Percentiles rank a stretch among this genome's conserved stretches.
phyloP scores from a whole-genome alignment of 2,797 vertebrate genomes.

The Centropyge bicolor region DNA sequence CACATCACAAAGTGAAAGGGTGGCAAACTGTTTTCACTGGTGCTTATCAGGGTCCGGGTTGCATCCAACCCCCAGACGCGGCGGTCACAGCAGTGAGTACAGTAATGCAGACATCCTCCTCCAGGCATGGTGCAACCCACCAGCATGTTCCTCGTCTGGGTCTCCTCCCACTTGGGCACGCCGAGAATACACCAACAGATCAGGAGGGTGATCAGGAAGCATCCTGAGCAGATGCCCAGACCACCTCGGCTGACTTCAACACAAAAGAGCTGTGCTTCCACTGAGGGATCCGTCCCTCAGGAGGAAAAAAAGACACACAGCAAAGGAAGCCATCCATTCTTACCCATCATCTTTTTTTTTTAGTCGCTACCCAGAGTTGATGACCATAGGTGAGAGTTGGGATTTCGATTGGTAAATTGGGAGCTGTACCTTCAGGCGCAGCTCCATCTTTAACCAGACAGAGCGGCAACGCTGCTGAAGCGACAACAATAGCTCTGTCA shows the following conservation, averaged over 20 bases:
- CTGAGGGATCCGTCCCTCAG: background rate
- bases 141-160: background rate
- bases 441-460: background rate
- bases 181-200: background rate
- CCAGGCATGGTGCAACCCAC: background rate
- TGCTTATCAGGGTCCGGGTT: background rate
- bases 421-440: background rate
- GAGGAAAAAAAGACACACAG: background rate
- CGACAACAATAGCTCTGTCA: background rate
- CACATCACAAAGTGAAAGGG: background rate
- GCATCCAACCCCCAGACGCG: background rate
- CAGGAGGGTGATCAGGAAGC: background rate
- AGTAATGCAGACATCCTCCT: background rate
- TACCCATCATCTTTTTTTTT: background rate
- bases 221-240: background rate
- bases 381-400: background rate
- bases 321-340: background rate
- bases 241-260: background rate
- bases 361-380: background rate
- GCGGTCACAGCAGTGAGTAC: background rate
- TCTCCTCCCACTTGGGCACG: background rate
- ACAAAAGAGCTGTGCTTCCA: background rate
- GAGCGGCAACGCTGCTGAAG: background rate
- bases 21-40: background rate
- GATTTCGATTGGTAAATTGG: background rate